A percentile compares a stretch with the other conserved stretches of the same genome.
Evolutionary conservation across 2,113 vertebrate species (phyloP).

Genomic region (Marmota flaviventris): DNA sequence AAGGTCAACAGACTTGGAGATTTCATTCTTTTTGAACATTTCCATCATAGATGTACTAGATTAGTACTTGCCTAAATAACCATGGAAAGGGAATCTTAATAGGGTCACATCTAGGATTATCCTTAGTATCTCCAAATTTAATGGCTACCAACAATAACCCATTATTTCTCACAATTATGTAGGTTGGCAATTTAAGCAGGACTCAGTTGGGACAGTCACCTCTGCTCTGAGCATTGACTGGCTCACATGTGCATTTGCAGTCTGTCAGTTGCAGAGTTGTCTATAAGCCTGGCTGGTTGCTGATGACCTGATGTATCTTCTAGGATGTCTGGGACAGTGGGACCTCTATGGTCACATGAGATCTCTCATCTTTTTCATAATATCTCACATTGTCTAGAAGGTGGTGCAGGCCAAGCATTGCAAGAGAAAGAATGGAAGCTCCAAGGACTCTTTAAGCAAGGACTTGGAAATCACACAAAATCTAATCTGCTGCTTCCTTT

Average conservation of each 20-base stretch:
- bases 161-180: background rate
- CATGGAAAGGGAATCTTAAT: background rate
- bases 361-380: background rate
- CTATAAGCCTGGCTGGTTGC: background rate
- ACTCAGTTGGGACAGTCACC: background rate
- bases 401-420: background rate
- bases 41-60: background rate
- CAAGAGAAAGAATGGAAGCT: background rate
- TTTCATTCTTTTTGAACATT: slow-evolving; percentile 15
- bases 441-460: background rate
- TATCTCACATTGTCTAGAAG: background rate
- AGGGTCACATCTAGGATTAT: background rate
- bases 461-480: background rate
- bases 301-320: background rate
- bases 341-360: background rate
- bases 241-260: background rate
- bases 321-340: background rate
- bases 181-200: background rate
- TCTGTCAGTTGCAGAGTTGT: background rate
- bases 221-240: background rate
- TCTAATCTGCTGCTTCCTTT: background rate
- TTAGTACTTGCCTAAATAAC: background rate
- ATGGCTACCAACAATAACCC: background rate
- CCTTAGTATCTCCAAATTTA: background rate
- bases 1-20: background rate